Percentiles rank a stretch among this genome's conserved stretches.
Conservation (phyloP, 2,888 invertebrate genomes). For the Zootermopsis nevadensis region DNA sequence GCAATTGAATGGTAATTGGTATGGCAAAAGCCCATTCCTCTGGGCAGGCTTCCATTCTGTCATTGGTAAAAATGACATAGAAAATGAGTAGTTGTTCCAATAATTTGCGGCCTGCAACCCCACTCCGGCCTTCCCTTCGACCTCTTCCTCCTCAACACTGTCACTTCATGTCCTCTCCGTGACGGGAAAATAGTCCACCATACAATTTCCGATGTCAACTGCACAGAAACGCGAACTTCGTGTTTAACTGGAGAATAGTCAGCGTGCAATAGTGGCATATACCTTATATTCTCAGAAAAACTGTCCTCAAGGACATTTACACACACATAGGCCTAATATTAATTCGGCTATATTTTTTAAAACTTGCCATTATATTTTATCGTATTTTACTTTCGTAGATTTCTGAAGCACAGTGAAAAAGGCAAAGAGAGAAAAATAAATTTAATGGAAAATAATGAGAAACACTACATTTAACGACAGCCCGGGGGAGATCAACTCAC, state of each 20-base stretch:
- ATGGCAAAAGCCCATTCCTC: not conserved
- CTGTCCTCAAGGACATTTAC: not conserved
- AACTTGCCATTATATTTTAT: too few relatives aligned
- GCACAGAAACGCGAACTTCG: not conserved
- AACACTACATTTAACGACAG: too few relatives aligned
- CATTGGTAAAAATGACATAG: not conserved
- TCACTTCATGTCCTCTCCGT: not conserved
- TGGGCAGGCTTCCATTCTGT: not conserved
- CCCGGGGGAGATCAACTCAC: too few relatives aligned
- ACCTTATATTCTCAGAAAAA: not conserved
- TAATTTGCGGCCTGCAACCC: not conserved
- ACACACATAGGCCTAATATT: not conserved
- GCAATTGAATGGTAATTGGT: conserved; percentile 9
- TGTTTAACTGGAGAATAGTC: not conserved
- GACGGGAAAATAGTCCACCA: not conserved
- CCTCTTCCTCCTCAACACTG: not conserved
- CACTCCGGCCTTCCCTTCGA: not conserved
- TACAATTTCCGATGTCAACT: not conserved
- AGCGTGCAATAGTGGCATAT: not conserved
- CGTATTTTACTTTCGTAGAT: too few relatives aligned
- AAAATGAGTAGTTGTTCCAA: not conserved
- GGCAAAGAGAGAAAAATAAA: too few relatives aligned
- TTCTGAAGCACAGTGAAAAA: too few relatives aligned
- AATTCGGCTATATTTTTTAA: not conserved
- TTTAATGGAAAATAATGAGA: too few relatives aligned